Conservation (phyloP, 2,113 vertebrate genomes). For the Irena cyanogastra region DNA sequence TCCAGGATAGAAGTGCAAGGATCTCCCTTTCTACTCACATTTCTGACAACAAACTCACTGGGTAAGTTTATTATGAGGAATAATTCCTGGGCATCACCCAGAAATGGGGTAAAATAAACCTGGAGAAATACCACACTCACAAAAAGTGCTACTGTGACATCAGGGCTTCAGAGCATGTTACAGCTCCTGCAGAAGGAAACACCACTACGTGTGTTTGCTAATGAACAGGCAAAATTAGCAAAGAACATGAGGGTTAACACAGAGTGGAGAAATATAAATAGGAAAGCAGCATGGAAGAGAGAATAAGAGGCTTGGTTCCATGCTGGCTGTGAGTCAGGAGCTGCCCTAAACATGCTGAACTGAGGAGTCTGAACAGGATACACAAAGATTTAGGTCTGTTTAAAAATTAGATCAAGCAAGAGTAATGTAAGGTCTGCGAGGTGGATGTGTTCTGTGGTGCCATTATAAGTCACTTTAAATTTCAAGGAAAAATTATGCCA, state of each 20-base stretch:
- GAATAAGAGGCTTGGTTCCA: neutral
- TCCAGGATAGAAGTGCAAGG: neutral
- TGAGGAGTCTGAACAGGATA: neutral
- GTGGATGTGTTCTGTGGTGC: neutral
- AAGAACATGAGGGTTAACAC: neutral
- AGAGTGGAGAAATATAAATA: neutral
- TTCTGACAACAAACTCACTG: neutral
- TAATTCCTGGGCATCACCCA: too few species aligned
- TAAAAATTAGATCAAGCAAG: neutral
- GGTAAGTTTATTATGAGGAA: too few species aligned
- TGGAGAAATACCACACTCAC: neutral
- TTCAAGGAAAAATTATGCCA: neutral
- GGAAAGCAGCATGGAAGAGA: neutral
- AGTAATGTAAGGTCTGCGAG: neutral
- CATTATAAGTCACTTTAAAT: neutral
- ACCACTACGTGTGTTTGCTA: fast-evolving
- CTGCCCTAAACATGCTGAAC: neutral
- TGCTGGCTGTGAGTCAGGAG: neutral
- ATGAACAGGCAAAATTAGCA: neutral
- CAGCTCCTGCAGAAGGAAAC: neutral
- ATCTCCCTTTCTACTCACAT: neutral
- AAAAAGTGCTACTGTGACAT: neutral
- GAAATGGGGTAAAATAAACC: neutral
- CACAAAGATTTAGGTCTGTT: neutral
- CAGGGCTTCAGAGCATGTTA: neutral